Percentiles rank a stretch among this genome's conserved stretches.
phyloP scores from a whole-genome alignment of 2,888 invertebrate genomes.

The Ecdyonurus torrentis region DNA sequence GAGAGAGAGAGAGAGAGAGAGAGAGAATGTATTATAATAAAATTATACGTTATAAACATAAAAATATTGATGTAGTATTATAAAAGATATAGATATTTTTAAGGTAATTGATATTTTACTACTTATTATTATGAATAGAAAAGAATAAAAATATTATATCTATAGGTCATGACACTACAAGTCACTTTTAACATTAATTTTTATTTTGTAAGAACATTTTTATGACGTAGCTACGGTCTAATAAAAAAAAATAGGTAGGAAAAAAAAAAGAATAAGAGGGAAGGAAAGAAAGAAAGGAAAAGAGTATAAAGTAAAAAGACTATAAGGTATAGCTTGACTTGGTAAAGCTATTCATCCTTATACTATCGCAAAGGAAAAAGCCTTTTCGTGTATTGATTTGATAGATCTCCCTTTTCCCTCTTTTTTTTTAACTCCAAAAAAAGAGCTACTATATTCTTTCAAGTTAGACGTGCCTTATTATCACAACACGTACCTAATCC shows the following conservation, averaged over 20 bases:
- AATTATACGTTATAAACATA: background rate
- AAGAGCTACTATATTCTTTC: background rate
- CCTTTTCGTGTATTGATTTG: constrained; percentile 6
- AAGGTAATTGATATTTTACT: background rate
- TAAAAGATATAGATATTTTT: background rate
- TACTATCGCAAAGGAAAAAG: background rate
- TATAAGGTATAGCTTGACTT: background rate
- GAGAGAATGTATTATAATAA: background rate
- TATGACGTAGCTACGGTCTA: background rate
- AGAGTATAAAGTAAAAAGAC: background rate
- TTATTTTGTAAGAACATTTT: background rate
- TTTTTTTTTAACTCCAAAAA: background rate
- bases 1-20: too few species aligned
- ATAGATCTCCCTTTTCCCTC: background rate
- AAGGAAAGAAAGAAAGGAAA: background rate
- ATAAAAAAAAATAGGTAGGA: background rate
- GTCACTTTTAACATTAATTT: background rate
- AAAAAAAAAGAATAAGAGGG: too few species aligned
- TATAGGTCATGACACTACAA: background rate
- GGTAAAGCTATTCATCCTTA: background rate
- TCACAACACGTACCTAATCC: too few species aligned
- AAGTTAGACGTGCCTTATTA: background rate
- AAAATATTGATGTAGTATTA: background rate
- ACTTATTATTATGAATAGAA: background rate
- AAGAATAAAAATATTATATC: too few species aligned